phyloP scores from a whole-genome alignment of 23 tunicate genomes.

The Halocynthia roretzi region DNA sequence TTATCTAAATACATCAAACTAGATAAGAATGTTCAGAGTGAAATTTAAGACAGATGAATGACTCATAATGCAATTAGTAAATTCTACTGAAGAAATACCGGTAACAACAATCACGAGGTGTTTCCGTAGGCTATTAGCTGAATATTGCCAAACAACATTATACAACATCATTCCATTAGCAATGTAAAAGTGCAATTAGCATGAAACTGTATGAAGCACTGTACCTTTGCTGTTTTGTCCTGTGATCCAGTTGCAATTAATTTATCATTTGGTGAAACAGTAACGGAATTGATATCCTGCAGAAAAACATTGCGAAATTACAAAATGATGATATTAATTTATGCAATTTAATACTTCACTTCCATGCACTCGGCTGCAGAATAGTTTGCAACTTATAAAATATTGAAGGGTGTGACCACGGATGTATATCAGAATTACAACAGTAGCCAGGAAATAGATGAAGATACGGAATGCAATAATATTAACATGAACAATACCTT shows the following conservation, averaged over 20 bases:
- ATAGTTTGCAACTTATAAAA: not conserved
- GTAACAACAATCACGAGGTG: too few species aligned
- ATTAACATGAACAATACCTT: not conserved
- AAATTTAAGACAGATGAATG: too few species aligned
- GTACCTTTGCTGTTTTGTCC: conserved; percentile 64
- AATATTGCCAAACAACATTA: too few species aligned
- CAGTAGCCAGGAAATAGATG: not conserved
- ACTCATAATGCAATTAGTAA: too few species aligned
- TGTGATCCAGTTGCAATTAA: conserved; percentile 85
- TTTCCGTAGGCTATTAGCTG: too few species aligned
- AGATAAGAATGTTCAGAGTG: too few species aligned
- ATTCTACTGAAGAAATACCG: too few species aligned
- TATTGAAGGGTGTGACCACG: not conserved
- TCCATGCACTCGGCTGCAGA: not conserved
- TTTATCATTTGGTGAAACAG: conserved; percentile 76
- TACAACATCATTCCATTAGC: too few species aligned
- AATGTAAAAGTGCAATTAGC: too few species aligned
- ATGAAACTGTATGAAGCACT: too few species aligned
- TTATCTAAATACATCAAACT: too few species aligned
- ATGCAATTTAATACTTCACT: not conserved
- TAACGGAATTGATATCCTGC: conserved; percentile 46
- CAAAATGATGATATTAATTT: too few species aligned
- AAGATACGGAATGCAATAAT: not conserved
- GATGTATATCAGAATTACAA: not conserved
- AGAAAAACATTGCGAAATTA: not conserved